Evolutionary conservation across 2,797 vertebrate genomes (phyloP), one percentile per base, ranked within the genome.

Genomic region (Lophius americanus): DNA sequence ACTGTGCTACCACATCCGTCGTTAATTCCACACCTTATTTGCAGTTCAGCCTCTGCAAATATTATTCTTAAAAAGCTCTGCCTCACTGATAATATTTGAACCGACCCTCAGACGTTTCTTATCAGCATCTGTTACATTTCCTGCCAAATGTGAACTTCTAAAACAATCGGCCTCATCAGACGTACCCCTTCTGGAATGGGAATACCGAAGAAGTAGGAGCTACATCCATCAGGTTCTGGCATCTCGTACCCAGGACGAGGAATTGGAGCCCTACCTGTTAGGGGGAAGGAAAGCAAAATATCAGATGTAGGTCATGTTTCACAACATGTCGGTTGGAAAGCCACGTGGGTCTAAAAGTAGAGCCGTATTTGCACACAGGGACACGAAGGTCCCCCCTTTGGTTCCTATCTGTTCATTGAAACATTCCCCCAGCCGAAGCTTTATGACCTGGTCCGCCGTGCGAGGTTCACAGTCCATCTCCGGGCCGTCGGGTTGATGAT

Each of bases 161-260:
- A 32, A 14, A 2, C 32, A 47, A 43, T 38, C 52, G 4, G 5
- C 4, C 35, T 54, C 10, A 56, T 35, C 3, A 41, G 9, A 43
- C 12, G 48, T 94, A 96, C 95, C 90, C 93, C 94, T n/a, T 95
- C 92, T 32, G 96, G 96, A 91, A 97, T 77, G 85, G 97, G 96
- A 85, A 98, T 91, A 73, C 97, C 97, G 80, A 98, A 92, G 84
- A 98, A 97, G 81, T 96, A 94, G 72, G 97, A 95, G 75, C 92
- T 92, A 37, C 96, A 98, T 66, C 97, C 97, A 0, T 98, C 92
- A 48, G 97, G 97, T 68, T 96, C 95, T 12, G 96, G 94, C 63
- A 94, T 91, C 76, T 96, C 93, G 87, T 93, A 98, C 53, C 94
- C 94, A 1, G 95, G 90, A 60, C 97, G 95, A 2, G 97, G 95